A percentile compares a stretch with the other conserved stretches of the same genome.
Conservation (phyloP, 2,797 vertebrate genomes). For the Channallabes apus region DNA sequence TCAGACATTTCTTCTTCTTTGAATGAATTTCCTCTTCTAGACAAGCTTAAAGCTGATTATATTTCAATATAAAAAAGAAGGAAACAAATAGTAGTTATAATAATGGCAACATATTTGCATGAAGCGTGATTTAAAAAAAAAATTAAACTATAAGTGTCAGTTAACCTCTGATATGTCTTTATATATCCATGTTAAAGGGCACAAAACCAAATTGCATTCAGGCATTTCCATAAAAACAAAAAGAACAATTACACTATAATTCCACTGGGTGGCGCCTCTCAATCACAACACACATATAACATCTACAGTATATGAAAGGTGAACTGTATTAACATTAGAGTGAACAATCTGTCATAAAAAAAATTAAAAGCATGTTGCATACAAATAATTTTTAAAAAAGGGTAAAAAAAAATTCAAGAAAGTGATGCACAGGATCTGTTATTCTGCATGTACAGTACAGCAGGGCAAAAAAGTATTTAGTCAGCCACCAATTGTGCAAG, state of each 20-base stretch:
- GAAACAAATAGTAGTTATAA: too few relatives aligned
- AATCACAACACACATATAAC: background rate
- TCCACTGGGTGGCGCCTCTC: conserved; percentile 27
- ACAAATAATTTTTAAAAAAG: background rate
- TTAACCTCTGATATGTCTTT: too few relatives aligned
- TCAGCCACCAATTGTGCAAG: too few relatives aligned
- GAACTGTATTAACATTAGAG: background rate
- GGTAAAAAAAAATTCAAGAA: background rate
- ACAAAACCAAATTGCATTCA: background rate
- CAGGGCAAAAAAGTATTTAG: too few relatives aligned
- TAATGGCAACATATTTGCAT: too few relatives aligned
- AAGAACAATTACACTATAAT: background rate
- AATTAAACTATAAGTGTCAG: too few relatives aligned
- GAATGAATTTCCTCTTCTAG: too few relatives aligned
- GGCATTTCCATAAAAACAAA: background rate
- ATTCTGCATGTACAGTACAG: background rate
- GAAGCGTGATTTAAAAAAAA: too few relatives aligned
- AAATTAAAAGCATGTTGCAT: background rate
- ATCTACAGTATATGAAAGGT: background rate
- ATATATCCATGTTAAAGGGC: background rate
- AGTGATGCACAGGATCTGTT: background rate
- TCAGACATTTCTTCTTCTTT: too few relatives aligned
- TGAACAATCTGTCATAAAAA: background rate
- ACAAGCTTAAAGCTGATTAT: too few relatives aligned
- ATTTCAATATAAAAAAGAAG: too few relatives aligned